These are phyloP conservation scores for Iselma pallidipennis DNA, from an alignment of 2,888 invertebrate species.

Conservation along the genomic window DNA sequence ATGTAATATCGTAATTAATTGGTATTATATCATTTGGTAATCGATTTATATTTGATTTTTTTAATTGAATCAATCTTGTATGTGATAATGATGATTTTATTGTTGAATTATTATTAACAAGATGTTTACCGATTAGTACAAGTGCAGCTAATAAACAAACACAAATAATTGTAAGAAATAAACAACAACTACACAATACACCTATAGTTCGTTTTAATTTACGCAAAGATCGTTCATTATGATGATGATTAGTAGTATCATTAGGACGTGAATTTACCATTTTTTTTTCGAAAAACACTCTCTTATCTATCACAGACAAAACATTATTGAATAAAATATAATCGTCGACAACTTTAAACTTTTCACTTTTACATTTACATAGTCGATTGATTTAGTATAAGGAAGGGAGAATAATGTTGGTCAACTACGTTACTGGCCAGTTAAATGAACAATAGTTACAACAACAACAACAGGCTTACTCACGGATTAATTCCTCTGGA, in stretches of 20 bases:
- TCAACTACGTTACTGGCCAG: background rate
- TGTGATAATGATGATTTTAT: constrained; percentile 1
- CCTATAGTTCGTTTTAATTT: constrained; percentile 33
- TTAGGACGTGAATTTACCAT: constrained; percentile 20
- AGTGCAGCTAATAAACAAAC: constrained; percentile 49
- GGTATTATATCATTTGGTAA: constrained; percentile 65
- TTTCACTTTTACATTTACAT: background rate
- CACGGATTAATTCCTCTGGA: background rate
- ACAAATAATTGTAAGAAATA: constrained; percentile 49
- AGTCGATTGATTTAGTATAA: background rate
- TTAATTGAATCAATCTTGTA: background rate
- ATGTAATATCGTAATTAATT: constrained; percentile 64
- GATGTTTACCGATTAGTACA: constrained; percentile 49
- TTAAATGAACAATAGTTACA: background rate
- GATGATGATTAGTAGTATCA: constrained; percentile 13
- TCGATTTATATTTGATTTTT: constrained; percentile 43
- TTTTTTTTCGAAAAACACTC: no score
- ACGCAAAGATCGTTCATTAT: constrained; percentile 14
- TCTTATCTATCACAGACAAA: no score
- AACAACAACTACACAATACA: constrained; percentile 48
- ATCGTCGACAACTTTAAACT: constrained; percentile 16
- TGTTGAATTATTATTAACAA: constrained; percentile 36
- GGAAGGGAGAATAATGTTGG: background rate
- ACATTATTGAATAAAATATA: no score
- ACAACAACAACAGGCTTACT: background rate